Percentiles rank a stretch among this genome's conserved stretches.
phyloP scores from a whole-genome alignment of 2,888 invertebrate species.

The Sarcophaga rosellei region DNA sequence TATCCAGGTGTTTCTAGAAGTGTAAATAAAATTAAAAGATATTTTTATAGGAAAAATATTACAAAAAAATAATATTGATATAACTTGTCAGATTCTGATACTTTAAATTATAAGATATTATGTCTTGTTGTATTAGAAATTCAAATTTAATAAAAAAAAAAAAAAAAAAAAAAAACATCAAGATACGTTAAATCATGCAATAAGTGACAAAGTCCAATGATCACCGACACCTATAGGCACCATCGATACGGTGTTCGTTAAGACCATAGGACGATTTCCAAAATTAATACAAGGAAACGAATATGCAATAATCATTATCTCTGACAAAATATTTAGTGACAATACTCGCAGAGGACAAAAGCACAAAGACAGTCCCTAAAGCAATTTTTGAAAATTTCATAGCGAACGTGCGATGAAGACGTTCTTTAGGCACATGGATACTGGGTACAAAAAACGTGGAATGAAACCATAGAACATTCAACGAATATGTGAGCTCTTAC shows the following conservation, averaged over 20 bases:
- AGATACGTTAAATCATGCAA: conserved; percentile 6
- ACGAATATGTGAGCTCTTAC: conserved; percentile 52
- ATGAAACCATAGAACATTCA: not conserved
- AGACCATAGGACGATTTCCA: conserved; percentile 45
- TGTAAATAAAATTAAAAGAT: conserved; percentile 42
- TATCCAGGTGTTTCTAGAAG: conserved; percentile 37
- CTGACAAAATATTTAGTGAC: conserved; percentile 65
- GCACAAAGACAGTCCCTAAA: conserved; percentile 33
- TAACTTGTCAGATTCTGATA: conserved; percentile 31
- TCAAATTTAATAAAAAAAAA: too few species aligned
- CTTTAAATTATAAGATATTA: too few species aligned
- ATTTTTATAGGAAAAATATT: conserved; percentile 54
- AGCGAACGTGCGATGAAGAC: too few species aligned
- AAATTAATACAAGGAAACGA: conserved; percentile 55
- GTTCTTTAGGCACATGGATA: too few species aligned
- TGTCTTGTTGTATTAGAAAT: too few species aligned
- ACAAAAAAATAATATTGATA: conserved; percentile 33
- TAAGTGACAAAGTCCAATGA: conserved; percentile 1
- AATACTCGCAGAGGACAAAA: conserved; percentile 67
- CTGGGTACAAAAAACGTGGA: conserved; percentile 54
- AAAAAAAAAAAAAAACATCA: conserved; percentile 15
- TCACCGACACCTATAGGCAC: conserved; percentile 27
- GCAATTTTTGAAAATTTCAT: conserved; percentile 23
- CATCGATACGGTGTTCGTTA: conserved; percentile 52
- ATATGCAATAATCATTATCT: conserved; percentile 65